These are phyloP conservation scores for Channa maculata DNA, from an alignment of 2,113 vertebrate genomes.

Conservation along the genomic window DNA sequence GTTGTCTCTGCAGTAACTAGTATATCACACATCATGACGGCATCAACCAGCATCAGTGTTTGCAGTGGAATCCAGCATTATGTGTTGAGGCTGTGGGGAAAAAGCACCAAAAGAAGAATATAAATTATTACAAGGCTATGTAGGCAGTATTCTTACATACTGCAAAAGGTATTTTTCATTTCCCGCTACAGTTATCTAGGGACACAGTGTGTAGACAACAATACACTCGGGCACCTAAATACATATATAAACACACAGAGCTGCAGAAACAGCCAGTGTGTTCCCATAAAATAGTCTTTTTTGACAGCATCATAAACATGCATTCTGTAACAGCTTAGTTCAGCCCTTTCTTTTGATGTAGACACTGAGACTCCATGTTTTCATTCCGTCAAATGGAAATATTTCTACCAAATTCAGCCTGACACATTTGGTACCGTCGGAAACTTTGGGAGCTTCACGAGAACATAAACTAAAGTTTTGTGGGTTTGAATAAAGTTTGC, in stretches of 20 bases:
- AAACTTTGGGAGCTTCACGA: neutral
- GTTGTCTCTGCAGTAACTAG: no score
- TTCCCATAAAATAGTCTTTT: no score
- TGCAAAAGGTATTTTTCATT: neutral
- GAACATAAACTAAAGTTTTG: neutral
- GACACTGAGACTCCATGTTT: neutral
- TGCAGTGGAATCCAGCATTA: neutral
- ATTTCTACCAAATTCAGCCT: neutral
- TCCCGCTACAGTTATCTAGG: neutral
- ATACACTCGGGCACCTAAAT: no score
- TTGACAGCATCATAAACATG: neutral
- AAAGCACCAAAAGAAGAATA: neutral
- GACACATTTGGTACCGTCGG: neutral
- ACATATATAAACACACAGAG: no score
- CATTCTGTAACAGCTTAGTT: neutral
- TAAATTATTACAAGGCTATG: neutral
- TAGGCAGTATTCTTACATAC: no score
- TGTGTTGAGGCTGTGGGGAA: neutral
- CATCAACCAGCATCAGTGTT: neutral
- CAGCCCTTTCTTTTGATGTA: neutral
- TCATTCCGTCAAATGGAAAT: neutral
- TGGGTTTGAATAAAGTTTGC: slow-evolving; percentile 1
- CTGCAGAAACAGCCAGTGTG: neutral
- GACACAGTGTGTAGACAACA: no score
- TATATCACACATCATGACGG: neutral